Evolutionary conservation across 2,888 invertebrate species (phyloP), one percentile per base, ranked within the genome.

Genomic region (Drosophila stalkeri): DNA sequence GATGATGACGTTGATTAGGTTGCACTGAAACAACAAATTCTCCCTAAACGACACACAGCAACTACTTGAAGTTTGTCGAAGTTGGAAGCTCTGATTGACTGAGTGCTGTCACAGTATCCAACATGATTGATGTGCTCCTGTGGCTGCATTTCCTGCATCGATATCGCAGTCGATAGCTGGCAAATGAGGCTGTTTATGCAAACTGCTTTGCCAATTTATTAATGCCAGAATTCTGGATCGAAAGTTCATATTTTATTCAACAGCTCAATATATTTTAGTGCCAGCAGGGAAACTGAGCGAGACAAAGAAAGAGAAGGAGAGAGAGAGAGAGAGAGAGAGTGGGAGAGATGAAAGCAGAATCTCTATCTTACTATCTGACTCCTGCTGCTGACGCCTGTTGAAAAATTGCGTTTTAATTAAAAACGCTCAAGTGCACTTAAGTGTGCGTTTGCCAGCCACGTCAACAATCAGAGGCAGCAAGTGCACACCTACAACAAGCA

Each of bases 361-460:
- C 12, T 41, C 27, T 3, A 2, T 55, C 41, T 16, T 46, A 20
- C 49, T 59, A 12, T 8, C 23, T n/a, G 39, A 11, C 27, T 16
- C 35, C 75, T 74, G 74, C 57, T 57, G 66, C 67, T 69, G 75
- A 66, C 64, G 80, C 80, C 68, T 63, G 73, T 75, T 86, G 86
- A 77, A 82, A 86, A 87, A 87, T 88, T 83, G 86, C 75, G 75
- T 80, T 87, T 87, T 87, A 87, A 87, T 87, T 87, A 86, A 87
- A 87, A 88, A 88, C 85, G 86, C 85, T 87, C 81, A 87, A 87
- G 86, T 86, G 86, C 87, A 85, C 88, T 87, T 88, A 88, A 87
- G 85, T 88, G 83, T 86, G 78, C 83, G 81, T 78, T 80, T 81
- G 75, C 80, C 85, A 83, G 82, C 65, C 82, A 86, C 86, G 86